Percentiles rank a stretch among this genome's conserved stretches.
Conservation (phyloP, 1,140 invertebrate species). For the Drosophila bocqueti region DNA sequence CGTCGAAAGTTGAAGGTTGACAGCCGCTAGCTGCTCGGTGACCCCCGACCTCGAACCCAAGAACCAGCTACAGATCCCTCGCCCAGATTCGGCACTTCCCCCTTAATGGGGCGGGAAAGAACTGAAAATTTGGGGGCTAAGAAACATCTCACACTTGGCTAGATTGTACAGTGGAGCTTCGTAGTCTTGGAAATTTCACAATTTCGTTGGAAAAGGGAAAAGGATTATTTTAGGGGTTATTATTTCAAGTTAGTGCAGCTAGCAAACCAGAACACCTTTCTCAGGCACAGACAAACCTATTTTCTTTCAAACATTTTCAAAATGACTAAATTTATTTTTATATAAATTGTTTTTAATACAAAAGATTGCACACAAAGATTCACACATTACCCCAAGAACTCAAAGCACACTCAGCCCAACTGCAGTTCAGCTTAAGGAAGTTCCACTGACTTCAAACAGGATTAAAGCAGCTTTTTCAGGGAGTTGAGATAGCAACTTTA, state of each 20-base stretch:
- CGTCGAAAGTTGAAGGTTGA: constrained; percentile 67
- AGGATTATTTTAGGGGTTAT: not conserved
- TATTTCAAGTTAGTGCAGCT: too few relatives aligned
- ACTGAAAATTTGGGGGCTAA: constrained; percentile 2
- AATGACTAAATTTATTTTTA: too few relatives aligned
- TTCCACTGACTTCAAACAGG: constrained; percentile 9
- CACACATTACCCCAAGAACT: not conserved
- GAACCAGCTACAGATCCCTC: constrained; percentile 1
- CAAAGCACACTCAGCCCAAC: not conserved
- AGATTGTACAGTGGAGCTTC: constrained; percentile 13
- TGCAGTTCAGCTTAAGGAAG: not conserved
- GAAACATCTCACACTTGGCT: not conserved
- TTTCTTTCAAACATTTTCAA: not conserved
- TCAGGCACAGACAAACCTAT: not conserved
- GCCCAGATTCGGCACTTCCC: constrained; percentile 34
- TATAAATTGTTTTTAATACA: too few relatives aligned
- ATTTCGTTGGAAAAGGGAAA: not conserved
- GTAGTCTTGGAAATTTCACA: not conserved
- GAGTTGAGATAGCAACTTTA: not conserved
- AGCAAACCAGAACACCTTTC: not conserved
- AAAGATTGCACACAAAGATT: too few relatives aligned
- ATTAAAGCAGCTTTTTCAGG: not conserved
- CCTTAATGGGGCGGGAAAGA: constrained; percentile 32
- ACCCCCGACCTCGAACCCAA: constrained; percentile 11
- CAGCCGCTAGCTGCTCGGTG: constrained; percentile 49